These are phyloP conservation scores for Meiosimyza platycephala DNA, from an alignment of 2,888 invertebrate species.

Conservation along the genomic window DNA sequence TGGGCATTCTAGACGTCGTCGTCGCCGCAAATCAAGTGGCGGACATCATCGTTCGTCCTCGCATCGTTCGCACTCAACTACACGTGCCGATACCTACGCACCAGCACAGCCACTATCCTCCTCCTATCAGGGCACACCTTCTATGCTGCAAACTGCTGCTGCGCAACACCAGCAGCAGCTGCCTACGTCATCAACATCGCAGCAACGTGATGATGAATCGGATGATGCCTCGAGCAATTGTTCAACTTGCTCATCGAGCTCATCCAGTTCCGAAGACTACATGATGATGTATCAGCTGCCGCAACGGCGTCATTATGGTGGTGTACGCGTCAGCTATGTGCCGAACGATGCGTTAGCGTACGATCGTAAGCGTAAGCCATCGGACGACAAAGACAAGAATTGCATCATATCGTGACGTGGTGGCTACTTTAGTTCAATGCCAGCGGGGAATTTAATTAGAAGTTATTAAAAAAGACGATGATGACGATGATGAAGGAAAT, in stretches of 20 bases:
- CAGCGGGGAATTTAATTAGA: slow-evolving; percentile 51
- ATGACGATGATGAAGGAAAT: neutral
- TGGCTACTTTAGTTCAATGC: slow-evolving; percentile 26
- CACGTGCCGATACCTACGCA: slow-evolving; percentile 61
- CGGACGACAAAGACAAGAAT: slow-evolving; percentile 73
- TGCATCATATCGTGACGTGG: slow-evolving; percentile 85
- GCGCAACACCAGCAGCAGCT: slow-evolving; percentile 39
- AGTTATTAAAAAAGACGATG: slow-evolving; percentile 41
- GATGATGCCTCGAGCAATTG: slow-evolving; percentile 85
- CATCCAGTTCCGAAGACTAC: slow-evolving; percentile 86
- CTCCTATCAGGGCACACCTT: slow-evolving; percentile 61
- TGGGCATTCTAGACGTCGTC: slow-evolving; percentile 60
- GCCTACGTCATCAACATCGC: neutral
- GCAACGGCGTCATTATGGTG: slow-evolving; percentile 84
- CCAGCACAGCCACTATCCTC: slow-evolving; percentile 61
- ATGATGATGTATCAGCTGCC: slow-evolving; percentile 89
- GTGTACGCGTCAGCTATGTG: slow-evolving; percentile 91
- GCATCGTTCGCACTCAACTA: slow-evolving; percentile 52
- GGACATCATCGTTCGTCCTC: slow-evolving; percentile 60
- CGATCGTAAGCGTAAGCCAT: slow-evolving; percentile 76
- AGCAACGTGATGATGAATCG: slow-evolving; percentile 66
- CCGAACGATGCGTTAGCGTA: slow-evolving; percentile 91
- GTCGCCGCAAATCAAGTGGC: slow-evolving; percentile 60
- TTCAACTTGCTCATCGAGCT: slow-evolving; percentile 90
- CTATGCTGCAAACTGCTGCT: slow-evolving; percentile 48